Evolutionary conservation across 2,113 vertebrate genomes (phyloP), one percentile per base, ranked within the genome.

Genomic region (Meriones unguiculatus): DNA sequence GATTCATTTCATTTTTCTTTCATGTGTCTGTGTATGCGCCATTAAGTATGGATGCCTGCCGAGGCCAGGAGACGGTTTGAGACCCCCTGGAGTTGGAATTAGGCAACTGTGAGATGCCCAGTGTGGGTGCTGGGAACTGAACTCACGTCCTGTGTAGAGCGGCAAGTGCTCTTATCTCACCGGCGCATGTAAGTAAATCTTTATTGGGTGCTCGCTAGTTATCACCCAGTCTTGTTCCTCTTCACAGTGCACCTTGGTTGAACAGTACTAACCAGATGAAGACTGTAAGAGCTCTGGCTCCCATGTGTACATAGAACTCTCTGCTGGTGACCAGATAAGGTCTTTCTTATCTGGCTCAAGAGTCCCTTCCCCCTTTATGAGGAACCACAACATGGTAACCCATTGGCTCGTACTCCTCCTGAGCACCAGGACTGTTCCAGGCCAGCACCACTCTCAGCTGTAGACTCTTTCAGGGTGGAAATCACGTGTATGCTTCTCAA

Each of bases 401-500:
- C 3, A 30, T 9, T 11, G 69, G 62, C 73, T 91, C 10, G 24
- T 18, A 8, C 0, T 30, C 28, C 3, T 32, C 20, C 13, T 32
- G 64, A 65, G 17, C 13, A 1, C 14, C 35, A 57, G 25, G 62
- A 78, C 2, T 3, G 5, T 2, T 8, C 25, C 25, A 65, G 70
- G 52, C n/a, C 14, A 32, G 73, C 35, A 54, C 24, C 1, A 0
- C 20, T 0, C 0, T 14, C 59, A 41, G 62, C 4, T 1, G 7
- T 24, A 70, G 20, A 24, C 65, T 59, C 35, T 32, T n/a, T 11
- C 20, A 17, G 62, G 62, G 35, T 84, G 93, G 82, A 87, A 81
- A 35, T 76, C 17, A 67, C 15, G 5, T 7, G 1, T 9, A 3
- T 38, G 30, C 8, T 46, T 73, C 73, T 52, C 13, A 20, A 4